phyloP scores from a whole-genome alignment of 92 coral and sea anemone genomes.

The Bergia puertoricense region DNA sequence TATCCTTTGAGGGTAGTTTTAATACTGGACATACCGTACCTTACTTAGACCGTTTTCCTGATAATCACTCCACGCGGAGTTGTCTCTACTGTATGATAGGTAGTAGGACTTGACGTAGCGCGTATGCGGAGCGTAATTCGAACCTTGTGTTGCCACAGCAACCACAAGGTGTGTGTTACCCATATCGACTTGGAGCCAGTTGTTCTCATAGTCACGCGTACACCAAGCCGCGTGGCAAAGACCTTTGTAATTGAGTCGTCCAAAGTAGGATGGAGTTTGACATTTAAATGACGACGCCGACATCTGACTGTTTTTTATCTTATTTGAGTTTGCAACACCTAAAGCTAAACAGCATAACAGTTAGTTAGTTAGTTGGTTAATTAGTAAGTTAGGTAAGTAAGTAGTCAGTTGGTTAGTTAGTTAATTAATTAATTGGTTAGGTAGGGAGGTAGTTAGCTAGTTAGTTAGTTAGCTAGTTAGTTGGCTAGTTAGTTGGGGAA shows the following conservation, averaged over 20 bases:
- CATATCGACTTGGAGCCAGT: slow-evolving; percentile 37
- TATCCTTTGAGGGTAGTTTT: too few relatives aligned
- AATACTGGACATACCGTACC: slow-evolving; percentile 10
- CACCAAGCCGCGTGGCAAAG: slow-evolving; percentile 5
- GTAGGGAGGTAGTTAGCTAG: too few relatives aligned
- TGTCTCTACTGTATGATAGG: slow-evolving; percentile 1
- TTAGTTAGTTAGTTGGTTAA: background rate
- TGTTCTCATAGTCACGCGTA: background rate
- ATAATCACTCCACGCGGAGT: background rate
- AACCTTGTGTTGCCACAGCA: slow-evolving; percentile 40
- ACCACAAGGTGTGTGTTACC: slow-evolving; percentile 5
- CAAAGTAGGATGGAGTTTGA: background rate
- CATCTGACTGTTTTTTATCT: background rate
- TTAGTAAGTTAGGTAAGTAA: too few relatives aligned
- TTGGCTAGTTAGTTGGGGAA: too few relatives aligned
- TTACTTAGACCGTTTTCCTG: slow-evolving; percentile 2
- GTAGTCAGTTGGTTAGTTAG: too few relatives aligned
- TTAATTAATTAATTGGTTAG: too few relatives aligned
- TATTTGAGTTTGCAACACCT: background rate
- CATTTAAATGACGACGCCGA: slow-evolving; percentile 9
- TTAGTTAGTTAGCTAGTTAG: too few relatives aligned
- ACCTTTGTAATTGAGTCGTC: slow-evolving; percentile 4
- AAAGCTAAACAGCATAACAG: background rate
- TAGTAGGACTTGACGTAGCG: background rate
- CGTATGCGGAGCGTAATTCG: background rate